A percentile compares a stretch with the other conserved stretches of the same genome.
Evolutionary conservation across 2,113 vertebrate genomes (phyloP).

Genomic region (Hippocampus mohnikei): DNA sequence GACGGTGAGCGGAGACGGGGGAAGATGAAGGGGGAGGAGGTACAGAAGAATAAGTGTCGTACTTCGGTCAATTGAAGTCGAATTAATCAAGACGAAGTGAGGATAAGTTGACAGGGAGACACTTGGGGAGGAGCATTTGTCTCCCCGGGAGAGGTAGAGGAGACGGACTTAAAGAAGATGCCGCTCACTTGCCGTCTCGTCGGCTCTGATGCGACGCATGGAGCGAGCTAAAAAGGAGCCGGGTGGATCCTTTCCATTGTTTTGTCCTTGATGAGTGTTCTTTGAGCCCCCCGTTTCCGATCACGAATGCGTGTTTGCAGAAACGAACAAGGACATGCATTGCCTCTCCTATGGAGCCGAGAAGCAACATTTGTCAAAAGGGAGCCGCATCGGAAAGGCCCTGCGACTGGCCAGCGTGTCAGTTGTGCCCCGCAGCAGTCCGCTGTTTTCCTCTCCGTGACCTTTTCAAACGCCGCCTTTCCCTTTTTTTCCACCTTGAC

Average conservation of each 20-base stretch:
- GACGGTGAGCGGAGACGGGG: slow-evolving; percentile 30
- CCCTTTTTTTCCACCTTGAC: slow-evolving; percentile 39
- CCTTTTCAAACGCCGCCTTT: slow-evolving; percentile 57
- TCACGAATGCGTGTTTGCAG: background rate
- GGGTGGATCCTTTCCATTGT: slow-evolving; percentile 8
- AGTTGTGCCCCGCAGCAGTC: slow-evolving; percentile 31
- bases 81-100: slow-evolving; percentile 26
- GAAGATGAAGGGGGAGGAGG: slow-evolving; percentile 46
- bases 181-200: slow-evolving; percentile 74
- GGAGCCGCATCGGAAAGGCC: slow-evolving; percentile 19
- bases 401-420: slow-evolving; percentile 31
- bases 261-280: slow-evolving; percentile 6
- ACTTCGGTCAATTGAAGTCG: slow-evolving; percentile 32
- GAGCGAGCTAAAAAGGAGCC: slow-evolving; percentile 7
- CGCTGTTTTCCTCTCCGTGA: slow-evolving; percentile 56
- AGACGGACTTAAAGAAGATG: slow-evolving; percentile 68
- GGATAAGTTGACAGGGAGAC: slow-evolving; percentile 43
- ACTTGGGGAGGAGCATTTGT: slow-evolving; percentile 35
- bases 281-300: slow-evolving; percentile 1
- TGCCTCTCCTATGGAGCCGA: slow-evolving; percentile 23
- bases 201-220: background rate
- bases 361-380: slow-evolving; percentile 48
- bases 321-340: background rate
- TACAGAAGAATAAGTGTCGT: slow-evolving; percentile 31
- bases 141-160: slow-evolving; percentile 45